phyloP scores from a whole-genome alignment of 2,888 invertebrate genomes.

The Parthenolecanium corni region DNA sequence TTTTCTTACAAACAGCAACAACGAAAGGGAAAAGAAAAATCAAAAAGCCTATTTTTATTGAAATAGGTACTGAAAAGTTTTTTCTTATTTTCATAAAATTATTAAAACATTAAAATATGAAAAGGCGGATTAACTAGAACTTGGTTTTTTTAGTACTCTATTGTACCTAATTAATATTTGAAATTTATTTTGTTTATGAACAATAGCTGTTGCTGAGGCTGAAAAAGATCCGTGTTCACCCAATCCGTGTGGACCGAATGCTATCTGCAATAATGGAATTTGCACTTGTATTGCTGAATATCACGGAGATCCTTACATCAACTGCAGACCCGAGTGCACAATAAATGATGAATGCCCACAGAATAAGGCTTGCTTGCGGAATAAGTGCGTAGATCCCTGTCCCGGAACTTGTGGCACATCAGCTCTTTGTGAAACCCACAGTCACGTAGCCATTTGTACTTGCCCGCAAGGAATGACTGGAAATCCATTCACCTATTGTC shows the following conservation, averaged over 20 bases:
- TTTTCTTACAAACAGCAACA: too few species aligned
- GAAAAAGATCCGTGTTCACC: slow-evolving; percentile 42
- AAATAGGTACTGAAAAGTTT: too few species aligned
- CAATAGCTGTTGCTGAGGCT: slow-evolving; percentile 1
- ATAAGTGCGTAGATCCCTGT: slow-evolving; percentile 48
- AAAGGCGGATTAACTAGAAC: too few species aligned
- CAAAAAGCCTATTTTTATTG: too few species aligned
- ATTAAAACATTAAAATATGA: too few species aligned
- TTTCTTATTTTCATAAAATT: too few species aligned
- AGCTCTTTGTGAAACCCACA: slow-evolving; percentile 50
- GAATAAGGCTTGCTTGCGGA: slow-evolving; percentile 42
- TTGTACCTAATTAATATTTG: too few species aligned
- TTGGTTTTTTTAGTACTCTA: too few species aligned
- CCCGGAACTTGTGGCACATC: slow-evolving; percentile 51
- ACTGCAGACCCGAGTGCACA: slow-evolving; percentile 60
- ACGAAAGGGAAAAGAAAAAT: too few species aligned
- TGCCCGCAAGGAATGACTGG: slow-evolving; percentile 54
- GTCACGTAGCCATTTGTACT: slow-evolving; percentile 55
- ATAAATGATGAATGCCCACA: slow-evolving; percentile 49
- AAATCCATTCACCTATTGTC: slow-evolving; percentile 58
- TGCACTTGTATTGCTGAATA: slow-evolving; percentile 63
- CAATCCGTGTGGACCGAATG: slow-evolving; percentile 58
- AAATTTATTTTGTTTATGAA: background rate
- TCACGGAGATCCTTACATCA: slow-evolving; percentile 65
- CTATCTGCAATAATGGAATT: slow-evolving; percentile 54